These are phyloP conservation scores for Epizoanthus ramosus DNA, from an alignment of 92 coral and sea anemone genomes.

Conservation along the genomic window DNA sequence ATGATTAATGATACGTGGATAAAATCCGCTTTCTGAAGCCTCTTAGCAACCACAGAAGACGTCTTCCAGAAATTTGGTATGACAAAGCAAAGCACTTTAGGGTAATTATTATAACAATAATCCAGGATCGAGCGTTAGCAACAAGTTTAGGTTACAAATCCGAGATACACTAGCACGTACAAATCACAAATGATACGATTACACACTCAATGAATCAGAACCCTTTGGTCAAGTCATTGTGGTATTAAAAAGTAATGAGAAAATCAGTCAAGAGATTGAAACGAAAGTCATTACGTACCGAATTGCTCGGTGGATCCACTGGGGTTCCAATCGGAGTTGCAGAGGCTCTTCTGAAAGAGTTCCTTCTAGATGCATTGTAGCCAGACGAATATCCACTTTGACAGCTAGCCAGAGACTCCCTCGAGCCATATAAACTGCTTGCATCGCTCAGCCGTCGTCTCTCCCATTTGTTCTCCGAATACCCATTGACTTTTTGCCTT, in stretches of 20 bases:
- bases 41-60: constrained; percentile 34
- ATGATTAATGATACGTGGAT: constrained; percentile 35
- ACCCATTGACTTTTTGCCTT: constrained; percentile 73
- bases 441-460: constrained; percentile 91
- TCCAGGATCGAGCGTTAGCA: not conserved
- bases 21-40: constrained; percentile 3
- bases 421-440: constrained; percentile 91
- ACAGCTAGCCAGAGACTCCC: constrained; percentile 87
- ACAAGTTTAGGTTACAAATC: not conserved
- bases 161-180: not conserved
- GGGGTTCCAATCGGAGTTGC: constrained; percentile 67
- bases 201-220: constrained; percentile 13
- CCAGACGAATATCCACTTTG: constrained; percentile 73
- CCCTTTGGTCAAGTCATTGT: constrained; percentile 40
- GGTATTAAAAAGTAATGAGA: constrained; percentile 44
- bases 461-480: constrained; percentile 96
- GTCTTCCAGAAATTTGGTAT: not conserved
- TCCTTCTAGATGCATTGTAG: constrained; percentile 70
- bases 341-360: constrained; percentile 68
- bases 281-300: constrained; percentile 69
- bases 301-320: constrained; percentile 59
- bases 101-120: not conserved
- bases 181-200: not conserved
- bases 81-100: constrained; percentile 2
- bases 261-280: constrained; percentile 26